phyloP scores from a whole-genome alignment of 2,113 vertebrate species.

The Tenrec ecaudatus region DNA sequence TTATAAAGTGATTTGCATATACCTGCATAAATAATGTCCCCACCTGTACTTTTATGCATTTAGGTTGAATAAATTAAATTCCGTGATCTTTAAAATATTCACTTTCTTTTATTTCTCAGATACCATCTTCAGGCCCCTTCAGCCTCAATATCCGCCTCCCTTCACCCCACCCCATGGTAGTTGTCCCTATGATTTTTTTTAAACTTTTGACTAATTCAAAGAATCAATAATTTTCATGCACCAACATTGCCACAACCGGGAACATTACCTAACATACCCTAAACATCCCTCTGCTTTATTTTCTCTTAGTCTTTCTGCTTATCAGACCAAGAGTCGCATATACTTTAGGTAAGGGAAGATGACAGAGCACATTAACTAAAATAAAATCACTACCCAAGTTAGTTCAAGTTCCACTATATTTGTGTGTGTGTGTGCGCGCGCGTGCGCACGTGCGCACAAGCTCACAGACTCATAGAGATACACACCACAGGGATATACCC shows the following conservation, averaged over 20 bases:
- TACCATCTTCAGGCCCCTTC: constrained; percentile 71
- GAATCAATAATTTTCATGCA: constrained; percentile 48
- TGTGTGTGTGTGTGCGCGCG: not conserved
- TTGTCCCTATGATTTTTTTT: constrained; percentile 53
- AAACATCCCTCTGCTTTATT: not conserved
- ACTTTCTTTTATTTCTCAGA: constrained; percentile 75
- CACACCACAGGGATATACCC: not conserved
- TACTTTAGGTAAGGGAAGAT: constrained; percentile 57
- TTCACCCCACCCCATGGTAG: not conserved
- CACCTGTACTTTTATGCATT: constrained; percentile 85
- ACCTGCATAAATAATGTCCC: constrained; percentile 85
- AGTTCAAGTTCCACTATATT: not conserved
- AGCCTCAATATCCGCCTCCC: constrained; percentile 16
- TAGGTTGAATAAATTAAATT: constrained; percentile 85
- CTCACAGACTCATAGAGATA: not conserved
- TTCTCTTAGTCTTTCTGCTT: constrained; percentile 51
- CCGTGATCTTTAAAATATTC: constrained; percentile 82
- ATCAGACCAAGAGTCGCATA: not conserved
- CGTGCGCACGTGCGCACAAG: not conserved
- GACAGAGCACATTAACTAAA: constrained; percentile 9
- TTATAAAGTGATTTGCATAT: constrained; percentile 85
- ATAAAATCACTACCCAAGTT: constrained; percentile 14
- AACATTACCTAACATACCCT: not conserved
- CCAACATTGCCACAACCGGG: not conserved
- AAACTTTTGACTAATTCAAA: constrained; percentile 56